Conservation (phyloP, 1,140 invertebrate genomes). For the Drosophila nasuta region DNA sequence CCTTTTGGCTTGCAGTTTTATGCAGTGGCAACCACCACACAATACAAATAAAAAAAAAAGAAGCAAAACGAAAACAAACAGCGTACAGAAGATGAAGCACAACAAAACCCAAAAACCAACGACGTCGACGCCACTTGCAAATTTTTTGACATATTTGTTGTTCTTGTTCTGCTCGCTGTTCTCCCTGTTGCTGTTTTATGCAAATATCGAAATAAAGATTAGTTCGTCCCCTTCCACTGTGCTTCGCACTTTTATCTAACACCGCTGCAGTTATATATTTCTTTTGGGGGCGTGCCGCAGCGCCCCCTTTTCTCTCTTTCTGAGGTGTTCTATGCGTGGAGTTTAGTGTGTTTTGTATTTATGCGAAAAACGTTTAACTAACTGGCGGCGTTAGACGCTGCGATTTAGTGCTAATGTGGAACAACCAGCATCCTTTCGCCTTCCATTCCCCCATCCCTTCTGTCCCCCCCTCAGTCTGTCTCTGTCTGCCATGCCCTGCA, state of each 20-base stretch:
- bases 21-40: slow-evolving; percentile 47
- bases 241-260: background rate
- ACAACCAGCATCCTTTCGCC: slow-evolving; percentile 22
- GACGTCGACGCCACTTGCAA: slow-evolving; percentile 26
- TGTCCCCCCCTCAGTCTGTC: background rate
- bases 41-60: slow-evolving; percentile 21
- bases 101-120: slow-evolving; percentile 22
- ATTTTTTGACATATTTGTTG: slow-evolving; percentile 76
- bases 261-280: slow-evolving; percentile 64
- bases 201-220: slow-evolving; percentile 82
- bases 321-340: slow-evolving; percentile 24
- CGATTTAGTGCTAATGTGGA: slow-evolving; percentile 81
- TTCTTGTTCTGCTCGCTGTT: slow-evolving; percentile 17
- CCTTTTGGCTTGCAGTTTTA: slow-evolving; percentile 70
- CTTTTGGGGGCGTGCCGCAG: slow-evolving; percentile 30
- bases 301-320: slow-evolving; percentile 12
- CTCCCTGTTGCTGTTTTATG: slow-evolving; percentile 48
- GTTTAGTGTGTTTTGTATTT: slow-evolving; percentile 56
- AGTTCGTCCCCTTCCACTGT: slow-evolving; percentile 32
- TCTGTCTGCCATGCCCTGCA: slow-evolving; percentile 9
- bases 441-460: background rate
- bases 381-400: slow-evolving; percentile 75
- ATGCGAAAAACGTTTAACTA: slow-evolving; percentile 78
- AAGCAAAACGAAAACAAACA: slow-evolving; percentile 33
- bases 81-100: slow-evolving; percentile 1